Base-by-base conservation (phyloP, 23 tunicate species). In the Ascidia mentula region DNA sequence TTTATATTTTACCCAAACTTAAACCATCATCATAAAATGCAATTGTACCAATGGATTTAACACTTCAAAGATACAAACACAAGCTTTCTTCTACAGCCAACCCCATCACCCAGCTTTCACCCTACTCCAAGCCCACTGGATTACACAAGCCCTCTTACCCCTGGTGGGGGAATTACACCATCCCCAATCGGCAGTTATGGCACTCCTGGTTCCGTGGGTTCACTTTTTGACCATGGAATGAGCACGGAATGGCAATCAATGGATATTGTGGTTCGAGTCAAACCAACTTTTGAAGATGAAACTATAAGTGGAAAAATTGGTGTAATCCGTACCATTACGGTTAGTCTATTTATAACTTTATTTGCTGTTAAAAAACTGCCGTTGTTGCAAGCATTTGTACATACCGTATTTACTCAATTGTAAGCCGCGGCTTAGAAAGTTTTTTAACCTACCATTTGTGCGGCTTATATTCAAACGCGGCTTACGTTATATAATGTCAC, bases 211-310 rank as follows among this genome's bases (percentile, higher is more conserved):
- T 87, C 92, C 0, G 93, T 93, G 36, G 89, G 89, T 9, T 88
- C 94, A 12, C 36, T 83, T 45, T 59, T 84, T 7, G 97, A 85
- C 61, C 85, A 81, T 0, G 82, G 86, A 2, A 72, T 85, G 72
- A 79, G 78, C 69, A 82, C 83, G 9, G 99, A 96, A 45, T 96
- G 99, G 99, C 99, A 96, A 76, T 82, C 97, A 36, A 88, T 81
- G 33, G 99, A 96, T 38, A 96, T 96, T 40, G 86, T 87, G 79
- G 99, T 96, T 31, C 75, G 77, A 37, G 84, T 95, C 36, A 89
- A 82, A 40, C 91, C 89, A 30, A 89, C 60, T 46, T 82, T 82
- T 71, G 95, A 89, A 1, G 99, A 86, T 26, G 31, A 69, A 8
- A 37, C 36, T 1, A 40, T 87, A 35, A 45, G 61, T 36, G 98